Conservation (phyloP, 2,113 vertebrate species). For the Platichthys flesus region DNA sequence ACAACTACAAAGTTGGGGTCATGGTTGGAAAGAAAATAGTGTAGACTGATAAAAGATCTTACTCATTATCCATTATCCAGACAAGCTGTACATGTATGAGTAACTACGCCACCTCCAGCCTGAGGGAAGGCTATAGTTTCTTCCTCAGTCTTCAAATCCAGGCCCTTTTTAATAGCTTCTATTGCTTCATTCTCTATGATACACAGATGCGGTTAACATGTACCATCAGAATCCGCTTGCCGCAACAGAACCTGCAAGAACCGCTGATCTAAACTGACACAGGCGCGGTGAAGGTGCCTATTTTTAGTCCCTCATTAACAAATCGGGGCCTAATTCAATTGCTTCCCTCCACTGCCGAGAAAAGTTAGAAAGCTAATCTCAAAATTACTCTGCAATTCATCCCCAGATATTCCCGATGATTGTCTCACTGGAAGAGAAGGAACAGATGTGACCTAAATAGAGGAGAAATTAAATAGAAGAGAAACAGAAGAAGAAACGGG, state of each 20-base stretch:
- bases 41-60: no score
- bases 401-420: conserved; percentile 71
- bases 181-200: no score
- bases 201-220: no score
- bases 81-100: no score
- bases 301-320: conserved; percentile 70
- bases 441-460: conserved; percentile 76
- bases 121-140: not conserved
- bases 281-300: conserved; percentile 29
- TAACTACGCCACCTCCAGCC: not conserved
- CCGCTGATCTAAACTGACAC: not conserved
- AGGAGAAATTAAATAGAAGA: not conserved
- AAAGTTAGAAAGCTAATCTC: conserved; percentile 78
- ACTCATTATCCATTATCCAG: no score
- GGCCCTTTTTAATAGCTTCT: not conserved
- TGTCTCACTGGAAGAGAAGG: conserved; percentile 64
- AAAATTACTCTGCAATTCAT: conserved; percentile 77
- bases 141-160: not conserved
- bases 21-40: no score
- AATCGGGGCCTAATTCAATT: conserved; percentile 60
- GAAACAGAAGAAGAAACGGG: no score
- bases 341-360: conserved; percentile 64
- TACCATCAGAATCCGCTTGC: not conserved
- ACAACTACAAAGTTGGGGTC: no score
- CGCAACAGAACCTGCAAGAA: conserved; percentile 13